A percentile compares a stretch with the other conserved stretches of the same genome.
Evolutionary conservation across 2,888 invertebrate species (phyloP).

Genomic region (Melanotus villosus): DNA sequence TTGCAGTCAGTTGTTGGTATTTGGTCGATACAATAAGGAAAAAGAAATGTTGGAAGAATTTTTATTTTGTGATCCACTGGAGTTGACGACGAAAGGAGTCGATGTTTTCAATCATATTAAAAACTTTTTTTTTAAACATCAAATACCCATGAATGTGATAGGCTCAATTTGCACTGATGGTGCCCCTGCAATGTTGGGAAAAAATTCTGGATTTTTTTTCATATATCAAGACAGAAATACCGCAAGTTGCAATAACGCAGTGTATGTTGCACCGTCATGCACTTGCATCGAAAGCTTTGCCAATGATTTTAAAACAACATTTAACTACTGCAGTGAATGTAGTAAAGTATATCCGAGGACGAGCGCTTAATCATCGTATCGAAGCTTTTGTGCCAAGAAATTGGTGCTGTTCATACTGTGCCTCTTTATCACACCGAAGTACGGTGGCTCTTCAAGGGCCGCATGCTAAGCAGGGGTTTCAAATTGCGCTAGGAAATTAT

Average conservation of each 20-base stretch:
- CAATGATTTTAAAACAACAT: neutral
- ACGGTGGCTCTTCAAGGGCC: slow-evolving; percentile 26
- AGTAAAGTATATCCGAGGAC: slow-evolving; percentile 31
- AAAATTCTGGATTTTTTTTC: too few relatives aligned
- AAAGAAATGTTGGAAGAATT: slow-evolving; percentile 10
- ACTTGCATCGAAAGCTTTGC: slow-evolving; percentile 21
- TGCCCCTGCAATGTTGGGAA: neutral
- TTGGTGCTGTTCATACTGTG: slow-evolving; percentile 31
- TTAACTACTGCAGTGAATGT: slow-evolving; percentile 27
- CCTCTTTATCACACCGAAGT: slow-evolving; percentile 25
- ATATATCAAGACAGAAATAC: too few relatives aligned
- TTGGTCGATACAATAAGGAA: slow-evolving; percentile 9
- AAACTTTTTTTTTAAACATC: slow-evolving; percentile 20
- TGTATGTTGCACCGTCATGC: slow-evolving; percentile 26
- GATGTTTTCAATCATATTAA: slow-evolving; percentile 18
- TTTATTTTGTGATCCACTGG: slow-evolving; percentile 10
- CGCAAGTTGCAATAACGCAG: too few relatives aligned
- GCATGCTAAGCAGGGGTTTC: slow-evolving; percentile 21
- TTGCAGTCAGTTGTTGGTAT: slow-evolving; percentile 4
- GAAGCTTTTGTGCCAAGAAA: slow-evolving; percentile 31
- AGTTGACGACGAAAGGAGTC: neutral
- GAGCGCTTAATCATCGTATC: slow-evolving; percentile 28
- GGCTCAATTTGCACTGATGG: slow-evolving; percentile 18
- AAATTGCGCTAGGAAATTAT: slow-evolving; percentile 14
- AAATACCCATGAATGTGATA: slow-evolving; percentile 16